Percentiles rank a stretch among this genome's conserved stretches.
Conservation (phyloP, 2,113 vertebrate species). For the Brachyistius frenatus region DNA sequence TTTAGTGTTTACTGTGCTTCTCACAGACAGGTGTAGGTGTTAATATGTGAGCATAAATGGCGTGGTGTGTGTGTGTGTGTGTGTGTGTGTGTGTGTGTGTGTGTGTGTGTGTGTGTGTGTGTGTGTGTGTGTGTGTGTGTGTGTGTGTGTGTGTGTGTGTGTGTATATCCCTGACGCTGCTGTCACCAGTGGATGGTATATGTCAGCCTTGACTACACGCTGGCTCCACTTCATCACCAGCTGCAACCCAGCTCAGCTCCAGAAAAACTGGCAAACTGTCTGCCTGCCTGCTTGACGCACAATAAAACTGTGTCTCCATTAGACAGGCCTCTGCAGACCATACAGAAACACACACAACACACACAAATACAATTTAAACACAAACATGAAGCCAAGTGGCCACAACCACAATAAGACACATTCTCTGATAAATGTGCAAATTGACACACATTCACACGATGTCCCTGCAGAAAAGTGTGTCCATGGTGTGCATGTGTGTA, state of each 20-base stretch:
- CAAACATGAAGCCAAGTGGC: conserved; percentile 9
- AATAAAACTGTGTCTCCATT: conserved; percentile 83
- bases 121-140: conserved; percentile 31
- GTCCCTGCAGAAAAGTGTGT: conserved; percentile 44
- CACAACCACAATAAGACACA: conserved; percentile 6
- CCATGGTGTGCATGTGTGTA: conserved; percentile 6
- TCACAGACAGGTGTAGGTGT: conserved; percentile 12
- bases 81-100: conserved; percentile 48
- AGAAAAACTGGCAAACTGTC: conserved; percentile 80
- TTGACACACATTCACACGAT: conserved; percentile 18
- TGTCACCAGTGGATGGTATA: conserved; percentile 82
- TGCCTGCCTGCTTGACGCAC: conserved; percentile 73
- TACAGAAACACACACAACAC: conserved; percentile 21
- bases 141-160: conserved; percentile 21
- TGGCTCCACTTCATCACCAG: conserved; percentile 83
- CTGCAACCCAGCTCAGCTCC: conserved; percentile 82
- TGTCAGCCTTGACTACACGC: conserved; percentile 83
- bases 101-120: conserved; percentile 30
- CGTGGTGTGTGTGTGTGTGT: conserved; percentile 11
- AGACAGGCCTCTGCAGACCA: conserved; percentile 69
- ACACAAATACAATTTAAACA: conserved; percentile 13
- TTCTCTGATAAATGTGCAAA: conserved; percentile 41
- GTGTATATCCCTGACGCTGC: conserved; percentile 49
- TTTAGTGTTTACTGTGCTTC: background rate
- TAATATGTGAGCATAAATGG: conserved; percentile 8